Evolutionary conservation across 2,113 vertebrate genomes (phyloP), one percentile per base, ranked within the genome.

Genomic region (Atlantisia rogersi): DNA sequence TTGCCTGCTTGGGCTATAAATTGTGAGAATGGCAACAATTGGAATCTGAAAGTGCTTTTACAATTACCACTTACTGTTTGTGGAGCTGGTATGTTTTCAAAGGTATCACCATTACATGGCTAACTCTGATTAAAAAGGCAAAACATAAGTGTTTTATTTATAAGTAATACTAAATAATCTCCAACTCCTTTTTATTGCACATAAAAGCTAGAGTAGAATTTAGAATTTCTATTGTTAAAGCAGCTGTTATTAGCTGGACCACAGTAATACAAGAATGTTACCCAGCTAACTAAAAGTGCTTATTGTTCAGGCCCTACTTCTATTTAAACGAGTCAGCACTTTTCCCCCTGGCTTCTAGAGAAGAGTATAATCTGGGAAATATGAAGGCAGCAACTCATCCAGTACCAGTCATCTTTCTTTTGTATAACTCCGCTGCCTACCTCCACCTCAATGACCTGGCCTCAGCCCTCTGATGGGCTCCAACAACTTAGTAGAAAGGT

Each of bases 31-130:
- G 21, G 37, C 44, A 79, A 60, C 52, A 84, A 82, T 1, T 60
- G 44, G 55, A 90, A 76, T 65, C 20, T n/a, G 32, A 91, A 92
- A 92, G 46, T 62, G 70, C 15, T 94, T 96, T 91, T 94, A 90
- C 1, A 0, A 63, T 92, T 90, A 55, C 70, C 62, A 50, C 58
- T 89, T 86, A 65, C 24, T 53, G n/a, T 92, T 95, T 88, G 46
- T 85, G 53, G 26, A 95, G 17, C 48, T 56, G 12, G 37, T 88
- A 35, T 18, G 17, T 82, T 82, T 93, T 94, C 68, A 55, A 89
- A 80, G 5, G 50, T 64, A 85, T 73, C 59, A 63, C 32, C 20
- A 55, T 63, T 74, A 82, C 32, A 56, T 8, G 28, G 44, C 39
- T 91, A 85, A 79, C 26, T 56, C 77, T 82, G 68, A 86, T 88